These are phyloP conservation scores for Peromyscus eremicus DNA, from an alignment of 2,797 vertebrate species.

Conservation along the genomic window DNA sequence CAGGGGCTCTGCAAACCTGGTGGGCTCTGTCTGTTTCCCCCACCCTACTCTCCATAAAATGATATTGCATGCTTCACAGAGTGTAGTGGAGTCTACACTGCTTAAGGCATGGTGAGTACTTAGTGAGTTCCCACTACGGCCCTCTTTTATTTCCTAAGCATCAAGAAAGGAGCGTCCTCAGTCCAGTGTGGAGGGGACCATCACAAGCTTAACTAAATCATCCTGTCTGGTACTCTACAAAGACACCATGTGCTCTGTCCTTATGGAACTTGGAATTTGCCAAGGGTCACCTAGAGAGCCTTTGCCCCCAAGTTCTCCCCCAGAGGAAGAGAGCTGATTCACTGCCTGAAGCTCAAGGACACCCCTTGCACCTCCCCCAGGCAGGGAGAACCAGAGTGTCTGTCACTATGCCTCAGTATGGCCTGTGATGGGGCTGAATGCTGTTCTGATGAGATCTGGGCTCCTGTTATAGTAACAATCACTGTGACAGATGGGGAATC, in stretches of 20 bases:
- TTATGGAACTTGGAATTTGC: neutral
- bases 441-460: too few species aligned
- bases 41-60: neutral
- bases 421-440: neutral
- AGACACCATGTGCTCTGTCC: too few species aligned
- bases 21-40: neutral
- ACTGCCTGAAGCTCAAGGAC: accelerated
- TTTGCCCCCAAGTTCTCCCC: neutral
- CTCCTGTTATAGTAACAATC: accelerated
- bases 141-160: neutral
- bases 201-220: neutral
- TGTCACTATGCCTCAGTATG: too few species aligned
- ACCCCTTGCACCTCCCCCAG: neutral
- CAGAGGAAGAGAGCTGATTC: accelerated
- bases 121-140: accelerated
- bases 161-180: neutral
- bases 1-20: neutral
- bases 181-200: too few species aligned
- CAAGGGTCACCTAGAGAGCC: accelerated
- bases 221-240: neutral
- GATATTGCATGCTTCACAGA: neutral
- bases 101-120: neutral
- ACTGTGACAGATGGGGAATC: accelerated
- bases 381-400: neutral
- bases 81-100: neutral